Percentiles rank a stretch among this genome's conserved stretches.
Evolutionary conservation across 1,140 invertebrate genomes (phyloP).

Genomic region (Lasioglossum baleicum): DNA sequence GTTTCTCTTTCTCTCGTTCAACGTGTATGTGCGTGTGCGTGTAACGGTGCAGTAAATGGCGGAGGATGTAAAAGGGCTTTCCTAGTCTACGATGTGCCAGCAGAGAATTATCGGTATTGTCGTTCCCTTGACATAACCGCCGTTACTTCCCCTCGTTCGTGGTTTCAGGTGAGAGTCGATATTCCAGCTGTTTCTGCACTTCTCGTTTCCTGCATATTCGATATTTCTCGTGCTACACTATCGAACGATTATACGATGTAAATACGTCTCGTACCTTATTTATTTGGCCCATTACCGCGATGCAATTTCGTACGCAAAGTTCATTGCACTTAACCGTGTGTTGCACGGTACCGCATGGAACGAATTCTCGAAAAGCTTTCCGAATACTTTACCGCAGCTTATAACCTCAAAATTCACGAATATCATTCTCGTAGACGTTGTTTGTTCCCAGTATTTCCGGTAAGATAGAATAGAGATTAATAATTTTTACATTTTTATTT

Average conservation of each 20-base stretch:
- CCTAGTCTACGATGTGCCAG: conserved; percentile 37
- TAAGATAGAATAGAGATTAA: too few relatives aligned
- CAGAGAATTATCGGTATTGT: conserved; percentile 31
- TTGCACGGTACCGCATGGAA: neutral
- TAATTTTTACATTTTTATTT: too few relatives aligned
- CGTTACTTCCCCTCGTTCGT: conserved; percentile 47
- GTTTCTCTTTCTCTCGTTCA: conserved; percentile 6
- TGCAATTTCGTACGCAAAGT: conserved; percentile 30
- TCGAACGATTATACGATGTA: neutral
- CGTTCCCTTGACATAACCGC: conserved; percentile 56
- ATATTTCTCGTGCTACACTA: neutral
- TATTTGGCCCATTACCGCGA: conserved; percentile 2
- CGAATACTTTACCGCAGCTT: too few relatives aligned
- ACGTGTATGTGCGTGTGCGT: conserved; percentile 31
- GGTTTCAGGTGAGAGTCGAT: conserved; percentile 36
- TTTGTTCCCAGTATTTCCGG: neutral
- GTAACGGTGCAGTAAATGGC: conserved; percentile 50
- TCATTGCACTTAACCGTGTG: conserved; percentile 43
- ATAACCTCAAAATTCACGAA: conserved; percentile 34
- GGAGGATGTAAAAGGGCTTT: conserved; percentile 46
- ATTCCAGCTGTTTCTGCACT: too few relatives aligned
- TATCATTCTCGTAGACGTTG: too few relatives aligned
- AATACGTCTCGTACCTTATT: conserved; percentile 25
- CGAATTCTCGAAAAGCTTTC: too few relatives aligned
- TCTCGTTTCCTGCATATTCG: conserved; percentile 6